Evolutionary conservation across 1,140 invertebrate genomes (phyloP), one percentile per base, ranked within the genome.

Genomic region (Druon quercuslanigerum): DNA sequence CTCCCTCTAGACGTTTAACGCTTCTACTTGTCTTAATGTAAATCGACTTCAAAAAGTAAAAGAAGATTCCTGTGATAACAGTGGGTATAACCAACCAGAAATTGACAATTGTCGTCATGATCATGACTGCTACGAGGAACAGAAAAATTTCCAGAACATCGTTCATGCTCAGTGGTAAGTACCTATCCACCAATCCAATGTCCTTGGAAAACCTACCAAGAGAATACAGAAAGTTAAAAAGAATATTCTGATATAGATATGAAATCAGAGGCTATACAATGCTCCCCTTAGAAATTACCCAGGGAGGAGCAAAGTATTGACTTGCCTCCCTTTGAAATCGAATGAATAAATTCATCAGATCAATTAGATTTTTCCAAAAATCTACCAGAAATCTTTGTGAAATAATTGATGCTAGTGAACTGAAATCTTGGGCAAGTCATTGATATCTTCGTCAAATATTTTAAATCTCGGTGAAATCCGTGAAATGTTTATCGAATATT

Each of bases 1-100:
- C 94, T 85, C 95, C 96, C 92, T 98, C 97, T 74, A 98, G 92
- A 79, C 97, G 93, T 91, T 98, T 98, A 12, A 98, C 92, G 90
- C 95, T 96, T 76, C 96, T 92, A 20, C 96, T 96, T 1, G 96
- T 96, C 40, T 92, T 92, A 14, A 98, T 90, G 88, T 97, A 98
- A 86, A 97, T 95, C 73, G 92, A 91, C 50, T 97, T 89, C 51
- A 97, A 94, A 74, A 93, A 91, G 33, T 96, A 90, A 51, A 97
- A 91, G 9, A 94, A 91, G 82, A 95, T 77, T 0, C 92, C 92
- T 25, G 98, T 92, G 19, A 95, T 86, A 16, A 94, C 9, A 3
- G 95, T 95, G 0, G 96, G 95, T 54, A 96, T 77, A 9, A 96
- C 86, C 40, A 98, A 92, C 93, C 94, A 96, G 8, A 93, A 93